Percentiles rank a stretch among this genome's conserved stretches.
Conservation (phyloP, 2,888 invertebrate genomes). For the Carterocephalus palaemon region DNA sequence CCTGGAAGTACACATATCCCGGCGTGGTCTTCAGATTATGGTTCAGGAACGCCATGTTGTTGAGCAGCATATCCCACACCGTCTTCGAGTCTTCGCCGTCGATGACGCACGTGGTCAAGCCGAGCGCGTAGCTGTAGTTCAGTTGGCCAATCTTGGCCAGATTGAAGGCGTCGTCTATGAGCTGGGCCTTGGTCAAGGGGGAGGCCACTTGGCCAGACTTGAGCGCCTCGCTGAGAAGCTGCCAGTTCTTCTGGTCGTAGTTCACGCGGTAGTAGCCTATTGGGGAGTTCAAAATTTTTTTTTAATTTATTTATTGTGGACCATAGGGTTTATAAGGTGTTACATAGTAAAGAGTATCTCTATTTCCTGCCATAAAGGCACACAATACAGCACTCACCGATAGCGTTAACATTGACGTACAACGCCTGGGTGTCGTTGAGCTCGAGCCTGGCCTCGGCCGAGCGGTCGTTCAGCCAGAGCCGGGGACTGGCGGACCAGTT, state of each 20-base stretch:
- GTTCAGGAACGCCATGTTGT: constrained; percentile 74
- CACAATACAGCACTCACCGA: too few relatives aligned
- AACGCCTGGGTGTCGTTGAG: constrained; percentile 67
- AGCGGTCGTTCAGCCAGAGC: constrained; percentile 49
- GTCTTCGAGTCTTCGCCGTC: constrained; percentile 80
- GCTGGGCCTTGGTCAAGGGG: constrained; percentile 82
- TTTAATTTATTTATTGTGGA: too few relatives aligned
- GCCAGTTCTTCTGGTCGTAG: constrained; percentile 80
- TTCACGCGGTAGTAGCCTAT: constrained; percentile 81
- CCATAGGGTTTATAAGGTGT: too few relatives aligned
- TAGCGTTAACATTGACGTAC: constrained; percentile 79
- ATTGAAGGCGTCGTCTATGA: constrained; percentile 86
- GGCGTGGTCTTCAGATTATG: constrained; percentile 69
- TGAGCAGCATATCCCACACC: constrained; percentile 82
- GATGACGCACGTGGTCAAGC: constrained; percentile 80
- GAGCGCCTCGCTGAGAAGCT: constrained; percentile 66
- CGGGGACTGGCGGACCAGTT: constrained; percentile 46
- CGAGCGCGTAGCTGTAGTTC: constrained; percentile 80
- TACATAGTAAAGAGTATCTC: too few relatives aligned
- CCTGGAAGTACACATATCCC: constrained; percentile 73
- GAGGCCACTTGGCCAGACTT: constrained; percentile 75
- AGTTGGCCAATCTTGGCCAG: constrained; percentile 79
- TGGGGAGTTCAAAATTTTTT: too few relatives aligned
- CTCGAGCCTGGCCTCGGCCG: constrained; percentile 30
- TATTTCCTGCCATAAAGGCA: too few relatives aligned